Conservation (phyloP, 2,797 vertebrate species). For the Naso thynnoides region DNA sequence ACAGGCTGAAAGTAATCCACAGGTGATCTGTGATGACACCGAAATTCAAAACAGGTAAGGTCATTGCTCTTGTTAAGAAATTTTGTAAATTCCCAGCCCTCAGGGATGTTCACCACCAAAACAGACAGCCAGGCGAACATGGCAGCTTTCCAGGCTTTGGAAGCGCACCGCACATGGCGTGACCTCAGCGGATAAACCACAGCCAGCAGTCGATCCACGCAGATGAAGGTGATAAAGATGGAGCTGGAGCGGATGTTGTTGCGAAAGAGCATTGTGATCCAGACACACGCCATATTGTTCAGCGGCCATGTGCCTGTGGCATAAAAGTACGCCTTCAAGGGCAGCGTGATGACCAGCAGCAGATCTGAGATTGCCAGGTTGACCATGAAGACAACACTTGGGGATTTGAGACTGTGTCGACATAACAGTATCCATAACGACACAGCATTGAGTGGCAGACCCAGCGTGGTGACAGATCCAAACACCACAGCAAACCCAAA, state of each 20-base stretch:
- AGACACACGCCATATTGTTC: slow-evolving; percentile 23
- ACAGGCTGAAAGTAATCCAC: slow-evolving; percentile 9
- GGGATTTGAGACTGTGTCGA: slow-evolving; percentile 45
- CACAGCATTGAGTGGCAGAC: slow-evolving; percentile 53
- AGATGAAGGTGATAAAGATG: slow-evolving; percentile 82
- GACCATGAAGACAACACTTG: slow-evolving; percentile 61
- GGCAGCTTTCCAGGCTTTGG: slow-evolving; percentile 59
- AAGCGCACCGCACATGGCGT: slow-evolving; percentile 48
- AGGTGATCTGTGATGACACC: fast-evolving
- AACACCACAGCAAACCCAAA: slow-evolving; percentile 18
- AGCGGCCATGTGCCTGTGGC: slow-evolving; percentile 55
- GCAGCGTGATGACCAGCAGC: slow-evolving; percentile 61
- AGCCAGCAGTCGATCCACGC: slow-evolving; percentile 78
- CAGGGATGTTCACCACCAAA: slow-evolving; percentile 51
- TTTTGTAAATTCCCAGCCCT: fast-evolving
- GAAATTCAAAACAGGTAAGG: slow-evolving; percentile 55
- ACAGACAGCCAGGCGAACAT: slow-evolving; percentile 61
- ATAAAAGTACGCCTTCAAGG: slow-evolving; percentile 71
- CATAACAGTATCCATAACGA: slow-evolving; percentile 42
- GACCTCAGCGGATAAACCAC: slow-evolving; percentile 79
- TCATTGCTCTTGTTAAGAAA: fast-evolving
- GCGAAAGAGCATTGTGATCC: slow-evolving; percentile 64
- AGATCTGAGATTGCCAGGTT: slow-evolving; percentile 68
- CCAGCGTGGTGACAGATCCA: slow-evolving; percentile 41
- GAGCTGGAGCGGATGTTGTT: slow-evolving; percentile 76